Conservation (phyloP, 2,888 invertebrate species). For the Brenthis ino region DNA sequence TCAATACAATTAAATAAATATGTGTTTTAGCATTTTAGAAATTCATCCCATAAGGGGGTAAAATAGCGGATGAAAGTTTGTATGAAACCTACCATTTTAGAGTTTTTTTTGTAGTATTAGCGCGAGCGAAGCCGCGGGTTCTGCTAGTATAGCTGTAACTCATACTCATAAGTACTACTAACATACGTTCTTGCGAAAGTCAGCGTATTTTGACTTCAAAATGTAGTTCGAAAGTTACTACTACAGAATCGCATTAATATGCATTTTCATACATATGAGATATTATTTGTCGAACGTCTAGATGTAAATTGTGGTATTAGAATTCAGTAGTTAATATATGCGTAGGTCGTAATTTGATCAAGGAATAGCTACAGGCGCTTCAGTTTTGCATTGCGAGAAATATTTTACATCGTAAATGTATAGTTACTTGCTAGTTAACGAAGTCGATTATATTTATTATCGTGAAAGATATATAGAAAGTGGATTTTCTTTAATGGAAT, state of each 20-base stretch:
- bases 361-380: slow-evolving; percentile 35
- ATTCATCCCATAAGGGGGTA: no score
- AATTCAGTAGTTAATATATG: slow-evolving; percentile 27
- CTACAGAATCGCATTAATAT: slow-evolving; percentile 14
- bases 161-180: background rate
- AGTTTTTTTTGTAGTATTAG: no score
- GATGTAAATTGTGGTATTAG: slow-evolving; percentile 31
- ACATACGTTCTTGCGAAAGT: slow-evolving; percentile 9
- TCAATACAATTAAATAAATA: no score
- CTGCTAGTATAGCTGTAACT: background rate
- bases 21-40: no score
- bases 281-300: slow-evolving; percentile 24
- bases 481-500: background rate
- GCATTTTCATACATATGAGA: slow-evolving; percentile 26
- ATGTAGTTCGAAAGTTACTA: background rate
- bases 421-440: slow-evolving; percentile 27
- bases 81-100: no score
- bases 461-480: background rate
- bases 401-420: slow-evolving; percentile 34
- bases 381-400: slow-evolving; percentile 35
- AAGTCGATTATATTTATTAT: slow-evolving; percentile 25
- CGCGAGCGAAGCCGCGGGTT: no score
- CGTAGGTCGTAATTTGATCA: slow-evolving; percentile 32
- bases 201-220: slow-evolving; percentile 13
- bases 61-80: no score